Evolutionary conservation across 2,797 vertebrate species (phyloP).

Genomic region (Bradypus variegatus): DNA sequence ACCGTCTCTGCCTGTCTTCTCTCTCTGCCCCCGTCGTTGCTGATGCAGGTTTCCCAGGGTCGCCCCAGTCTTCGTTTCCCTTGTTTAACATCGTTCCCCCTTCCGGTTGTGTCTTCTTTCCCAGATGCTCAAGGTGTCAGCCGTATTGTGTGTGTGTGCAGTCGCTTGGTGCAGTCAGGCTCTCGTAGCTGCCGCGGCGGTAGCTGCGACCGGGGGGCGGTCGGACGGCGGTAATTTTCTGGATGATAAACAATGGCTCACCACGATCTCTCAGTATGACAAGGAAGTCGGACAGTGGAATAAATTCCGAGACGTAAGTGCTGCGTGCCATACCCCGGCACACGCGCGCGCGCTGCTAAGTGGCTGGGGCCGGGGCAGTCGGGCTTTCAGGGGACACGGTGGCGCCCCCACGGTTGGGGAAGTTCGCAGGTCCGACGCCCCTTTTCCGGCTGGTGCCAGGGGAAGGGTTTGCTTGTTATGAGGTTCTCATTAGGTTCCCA

Average conservation of each 20-base stretch:
- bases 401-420: not conserved
- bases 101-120: conserved; percentile 59
- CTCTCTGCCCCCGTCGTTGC: not conserved
- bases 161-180: conserved; percentile 80
- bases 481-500: not conserved
- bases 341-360: not conserved
- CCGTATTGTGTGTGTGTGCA: conserved; percentile 83
- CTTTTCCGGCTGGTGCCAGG: not conserved
- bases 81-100: not conserved
- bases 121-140: conserved; percentile 82
- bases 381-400: no score
- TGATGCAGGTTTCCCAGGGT: not conserved
- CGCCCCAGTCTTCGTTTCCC: not conserved
- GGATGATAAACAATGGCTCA: conserved; percentile 93
- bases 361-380: not conserved
- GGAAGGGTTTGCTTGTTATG: not conserved
- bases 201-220: conserved; percentile 73
- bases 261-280: conserved; percentile 79
- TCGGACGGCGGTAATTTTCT: conserved; percentile 92
- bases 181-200: conserved; percentile 66
- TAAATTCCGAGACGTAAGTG: conserved; percentile 96
- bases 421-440: not conserved
- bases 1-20: not conserved
- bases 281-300: conserved; percentile 89
- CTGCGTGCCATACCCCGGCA: not conserved